Evolutionary conservation across 2,888 invertebrate species (phyloP).

Genomic region (Watsonalla cultraria): DNA sequence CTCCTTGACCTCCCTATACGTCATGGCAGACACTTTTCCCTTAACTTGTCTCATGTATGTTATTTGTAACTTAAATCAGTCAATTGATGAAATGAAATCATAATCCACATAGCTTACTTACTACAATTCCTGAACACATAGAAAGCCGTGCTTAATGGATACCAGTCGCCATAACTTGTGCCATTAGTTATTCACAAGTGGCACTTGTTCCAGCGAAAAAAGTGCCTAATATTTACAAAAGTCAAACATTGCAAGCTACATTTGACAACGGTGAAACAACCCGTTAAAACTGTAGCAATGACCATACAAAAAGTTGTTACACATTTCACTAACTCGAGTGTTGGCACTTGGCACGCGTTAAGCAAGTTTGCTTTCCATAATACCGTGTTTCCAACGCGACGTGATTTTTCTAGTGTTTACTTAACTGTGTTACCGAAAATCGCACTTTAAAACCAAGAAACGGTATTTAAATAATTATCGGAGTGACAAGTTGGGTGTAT

Average conservation of each 20-base stretch:
- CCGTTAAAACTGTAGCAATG: constrained; percentile 19
- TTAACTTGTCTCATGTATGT: too few species aligned
- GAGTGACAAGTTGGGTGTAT: constrained; percentile 53
- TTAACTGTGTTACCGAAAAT: constrained; percentile 58
- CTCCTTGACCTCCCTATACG: too few species aligned
- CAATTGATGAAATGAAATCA: too few species aligned
- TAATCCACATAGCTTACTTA: too few species aligned
- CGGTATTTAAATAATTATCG: constrained; percentile 55
- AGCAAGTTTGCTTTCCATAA: constrained; percentile 36
- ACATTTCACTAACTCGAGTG: constrained; percentile 8
- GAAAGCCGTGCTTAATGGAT: background rate
- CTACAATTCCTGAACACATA: background rate
- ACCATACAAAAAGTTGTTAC: constrained; percentile 12
- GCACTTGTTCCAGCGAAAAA: background rate
- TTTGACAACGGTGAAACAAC: constrained; percentile 23
- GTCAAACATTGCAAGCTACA: background rate
- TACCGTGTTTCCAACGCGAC: constrained; percentile 44
- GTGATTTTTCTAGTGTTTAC: constrained; percentile 50
- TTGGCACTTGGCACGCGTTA: constrained; percentile 29
- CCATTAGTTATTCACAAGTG: background rate
- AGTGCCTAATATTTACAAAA: background rate
- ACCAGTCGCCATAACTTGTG: background rate
- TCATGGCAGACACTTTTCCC: too few species aligned
- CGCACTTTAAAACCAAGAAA: constrained; percentile 50
- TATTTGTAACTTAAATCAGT: too few species aligned